phyloP scores from a whole-genome alignment of 2,888 invertebrate genomes.

The Sinelater perroti region DNA sequence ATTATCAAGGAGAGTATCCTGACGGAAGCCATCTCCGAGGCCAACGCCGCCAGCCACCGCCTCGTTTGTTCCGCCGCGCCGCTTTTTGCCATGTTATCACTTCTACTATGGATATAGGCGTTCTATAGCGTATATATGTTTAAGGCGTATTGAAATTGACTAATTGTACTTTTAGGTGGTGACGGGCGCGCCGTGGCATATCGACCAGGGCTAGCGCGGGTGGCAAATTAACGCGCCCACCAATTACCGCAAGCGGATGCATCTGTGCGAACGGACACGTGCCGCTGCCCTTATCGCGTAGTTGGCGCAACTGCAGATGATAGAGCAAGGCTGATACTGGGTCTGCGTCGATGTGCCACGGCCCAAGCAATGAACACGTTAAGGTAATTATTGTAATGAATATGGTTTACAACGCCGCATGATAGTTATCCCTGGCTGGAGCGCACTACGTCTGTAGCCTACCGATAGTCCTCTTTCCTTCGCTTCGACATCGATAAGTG shows the following conservation, averaged over 20 bases:
- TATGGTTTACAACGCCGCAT: neutral
- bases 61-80: constrained; percentile 23
- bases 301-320: neutral
- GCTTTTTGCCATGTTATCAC: constrained; percentile 25
- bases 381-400: too few relatives aligned
- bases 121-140: constrained; percentile 26
- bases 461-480: too few relatives aligned
- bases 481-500: constrained; percentile 1
- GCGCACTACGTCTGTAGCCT: too few relatives aligned
- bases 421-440: too few relatives aligned
- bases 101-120: constrained; percentile 25
- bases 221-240: too few relatives aligned
- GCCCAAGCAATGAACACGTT: constrained; percentile 4
- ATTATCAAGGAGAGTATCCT: constrained; percentile 35
- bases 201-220: too few relatives aligned
- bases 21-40: constrained; percentile 33
- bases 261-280: constrained; percentile 21
- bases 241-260: too few relatives aligned
- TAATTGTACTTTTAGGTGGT: constrained; percentile 30
- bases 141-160: constrained; percentile 31
- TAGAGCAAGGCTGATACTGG: too few relatives aligned
- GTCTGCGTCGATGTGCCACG: neutral
- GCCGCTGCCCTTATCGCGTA: constrained; percentile 11
- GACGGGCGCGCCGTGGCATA: constrained; percentile 21
- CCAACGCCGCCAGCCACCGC: constrained; percentile 22